These are phyloP conservation scores for Pterostichus madidus DNA, from an alignment of 2,888 invertebrate species.

Conservation along the genomic window DNA sequence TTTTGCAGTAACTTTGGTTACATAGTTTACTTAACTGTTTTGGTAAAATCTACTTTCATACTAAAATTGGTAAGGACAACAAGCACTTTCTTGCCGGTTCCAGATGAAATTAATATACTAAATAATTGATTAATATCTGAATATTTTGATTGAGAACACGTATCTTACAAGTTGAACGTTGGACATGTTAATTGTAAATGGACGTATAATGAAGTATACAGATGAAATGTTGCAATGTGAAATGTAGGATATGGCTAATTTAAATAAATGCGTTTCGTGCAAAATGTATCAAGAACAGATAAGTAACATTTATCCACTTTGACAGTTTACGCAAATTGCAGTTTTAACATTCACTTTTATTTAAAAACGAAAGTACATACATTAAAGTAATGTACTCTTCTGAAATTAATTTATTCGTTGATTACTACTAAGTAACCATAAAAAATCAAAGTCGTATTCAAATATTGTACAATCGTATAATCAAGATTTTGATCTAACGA, in stretches of 20 bases:
- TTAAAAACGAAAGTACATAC: constrained; percentile 39
- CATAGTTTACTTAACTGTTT: too few relatives aligned
- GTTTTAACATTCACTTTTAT: constrained; percentile 36
- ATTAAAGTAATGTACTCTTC: constrained; percentile 7
- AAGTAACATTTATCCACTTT: constrained; percentile 34
- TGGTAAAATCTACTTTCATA: too few relatives aligned
- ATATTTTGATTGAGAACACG: too few relatives aligned
- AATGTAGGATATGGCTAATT: constrained; percentile 29
- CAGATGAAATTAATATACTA: too few relatives aligned
- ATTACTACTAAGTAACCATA: constrained; percentile 13
- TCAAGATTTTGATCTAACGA: constrained; percentile 36
- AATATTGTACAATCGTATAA: constrained; percentile 11
- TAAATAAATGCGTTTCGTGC: constrained; percentile 39
- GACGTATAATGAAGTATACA: not conserved
- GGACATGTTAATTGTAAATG: not conserved
- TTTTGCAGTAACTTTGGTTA: too few relatives aligned
- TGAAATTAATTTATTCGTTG: constrained; percentile 26
- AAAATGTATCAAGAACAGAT: constrained; percentile 23
- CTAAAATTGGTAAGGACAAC: too few relatives aligned
- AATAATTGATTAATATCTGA: too few relatives aligned
- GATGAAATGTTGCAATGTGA: not conserved
- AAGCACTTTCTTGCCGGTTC: too few relatives aligned
- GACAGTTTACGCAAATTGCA: constrained; percentile 31
- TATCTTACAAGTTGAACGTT: too few relatives aligned
- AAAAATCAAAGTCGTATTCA: constrained; percentile 39